Base-by-base conservation (phyloP, 2,797 vertebrate genomes). In the Rhinichthys osculus region DNA sequence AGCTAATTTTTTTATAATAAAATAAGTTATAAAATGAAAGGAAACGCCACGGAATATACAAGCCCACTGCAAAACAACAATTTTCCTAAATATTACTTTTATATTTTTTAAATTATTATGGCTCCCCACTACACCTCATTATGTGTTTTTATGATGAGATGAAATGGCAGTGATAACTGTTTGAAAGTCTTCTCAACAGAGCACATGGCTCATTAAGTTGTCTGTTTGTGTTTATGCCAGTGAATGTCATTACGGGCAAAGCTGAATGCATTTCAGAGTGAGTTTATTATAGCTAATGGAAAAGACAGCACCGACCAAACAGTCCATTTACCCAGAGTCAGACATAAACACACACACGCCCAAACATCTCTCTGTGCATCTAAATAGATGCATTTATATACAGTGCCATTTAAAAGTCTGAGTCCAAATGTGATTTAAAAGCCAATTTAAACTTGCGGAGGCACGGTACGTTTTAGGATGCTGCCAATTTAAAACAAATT, bases 261-360 rank as follows among this genome's bases (percentile, higher is more conserved):
- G 14, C 35, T 57, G 13, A 69, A 52, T 52, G 42, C 13, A 67
- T 38, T 67, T 67, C 40, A 77, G 57, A 35, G 17, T 2, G 13
- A 2, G 5, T 78, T 69, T 78, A 57, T 67, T 52, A 44, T 50
- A 69, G 82, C 33, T 67, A 69, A 67, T 84, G 73, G 73, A 42
- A 77, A 78, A 84, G 27, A 76, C 62, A 40, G 27, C 72, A 30
- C 30, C 42, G 62, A 67, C 62, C 64, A 78, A 44, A 50, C 47
- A 69, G 73, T 69, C n/a, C 33, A 69, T 83, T 76, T 73, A 82
- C 70, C 21, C 54, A 62, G 74, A 77, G 74, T 73, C 81, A 82
- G 82, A 74, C 57, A 74, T 74, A 76, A 83, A 83, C 81, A 82
- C 54, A 73, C 1, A 64, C 72, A 86, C 5, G 4, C 64, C 38